phyloP scores from a whole-genome alignment of 2,113 vertebrate species.

The Boleophthalmus pectinirostris region DNA sequence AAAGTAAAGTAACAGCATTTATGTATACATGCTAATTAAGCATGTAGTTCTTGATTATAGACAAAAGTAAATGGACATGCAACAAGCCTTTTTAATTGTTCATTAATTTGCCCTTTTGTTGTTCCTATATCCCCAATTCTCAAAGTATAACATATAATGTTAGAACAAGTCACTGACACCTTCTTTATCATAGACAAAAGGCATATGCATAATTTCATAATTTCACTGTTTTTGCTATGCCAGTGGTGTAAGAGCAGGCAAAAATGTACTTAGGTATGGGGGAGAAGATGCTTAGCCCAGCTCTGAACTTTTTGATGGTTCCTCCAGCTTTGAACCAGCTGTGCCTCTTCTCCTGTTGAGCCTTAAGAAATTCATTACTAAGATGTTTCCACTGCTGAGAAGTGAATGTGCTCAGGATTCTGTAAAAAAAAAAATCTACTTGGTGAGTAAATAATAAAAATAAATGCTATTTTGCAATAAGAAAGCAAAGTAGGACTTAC shows the following conservation, averaged over 20 bases:
- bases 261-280: conserved; percentile 92
- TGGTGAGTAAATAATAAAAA: neutral
- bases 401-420: conserved; percentile 96
- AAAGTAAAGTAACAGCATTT: neutral
- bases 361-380: conserved; percentile 98
- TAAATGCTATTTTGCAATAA: neutral
- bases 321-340: conserved; percentile 98
- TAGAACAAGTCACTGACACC: no score
- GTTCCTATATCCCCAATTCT: no score
- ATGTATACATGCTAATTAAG: neutral
- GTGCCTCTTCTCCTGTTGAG: conserved; percentile 97
- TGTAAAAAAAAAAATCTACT: conserved; percentile 52
- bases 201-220: no score
- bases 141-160: no score
- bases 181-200: no score
- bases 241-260: neutral
- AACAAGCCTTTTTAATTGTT: no score
- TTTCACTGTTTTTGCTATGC: no score
- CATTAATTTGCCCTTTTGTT: no score
- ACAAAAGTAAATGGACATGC: no score
- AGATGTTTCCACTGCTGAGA: conserved; percentile 99
- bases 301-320: conserved; percentile 97
- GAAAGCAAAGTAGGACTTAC: conserved; percentile 73
- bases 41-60: no score
- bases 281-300: conserved; percentile 98